Base-by-base conservation (phyloP, 2,888 invertebrate genomes). In the Emmelina monodactyla region DNA sequence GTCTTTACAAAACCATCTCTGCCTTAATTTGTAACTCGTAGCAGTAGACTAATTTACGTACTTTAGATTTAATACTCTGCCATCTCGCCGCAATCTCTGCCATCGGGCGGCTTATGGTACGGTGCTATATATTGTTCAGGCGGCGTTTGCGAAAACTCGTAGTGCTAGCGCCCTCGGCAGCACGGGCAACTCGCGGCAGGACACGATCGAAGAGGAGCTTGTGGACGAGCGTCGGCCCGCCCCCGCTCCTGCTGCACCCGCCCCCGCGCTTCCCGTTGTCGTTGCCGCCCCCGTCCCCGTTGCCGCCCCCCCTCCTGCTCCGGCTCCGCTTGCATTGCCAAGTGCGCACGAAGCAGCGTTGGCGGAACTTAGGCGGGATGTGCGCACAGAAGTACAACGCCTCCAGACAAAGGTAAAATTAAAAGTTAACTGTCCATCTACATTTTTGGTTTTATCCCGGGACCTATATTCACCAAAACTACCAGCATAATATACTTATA, bases 131-230 rank as follows among this genome's bases (percentile, higher is more conserved):
- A n/a, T 14, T 9, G 11, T 12, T 10, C 53, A 73, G 75, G 63
- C 66, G 14, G 62, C 72, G 39, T 72, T 56, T 51, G 72, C 55
- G 41, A 70, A 56, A 44, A 63, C 49, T 28, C 67, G 58, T 32
- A 62, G 55, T 42, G 47, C 63, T 47, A 65, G 55, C 49, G 86
- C 63, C 64, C 71, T 67, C 60, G 79, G 55, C 79, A 63, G 55
- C 66, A 66, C 75, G 56, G 47, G 51, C 29, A 44, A 44, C 29
- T 83, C 85, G 3, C 80, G 89, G 22, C 88, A 89, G 58, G 91
- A 91, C 56, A 90, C 91, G 34, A 91, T 92, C 50, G 91, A 91
- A 58, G 91, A 91, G 61, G 82, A 83, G 42, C 78, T 82, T 37
- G 85, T 85, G 29, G 85, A 85, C 29, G 84, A 83, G 47, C 63